Evolutionary conservation across 2,113 vertebrate species (phyloP).

Genomic region (Gallinago media): DNA sequence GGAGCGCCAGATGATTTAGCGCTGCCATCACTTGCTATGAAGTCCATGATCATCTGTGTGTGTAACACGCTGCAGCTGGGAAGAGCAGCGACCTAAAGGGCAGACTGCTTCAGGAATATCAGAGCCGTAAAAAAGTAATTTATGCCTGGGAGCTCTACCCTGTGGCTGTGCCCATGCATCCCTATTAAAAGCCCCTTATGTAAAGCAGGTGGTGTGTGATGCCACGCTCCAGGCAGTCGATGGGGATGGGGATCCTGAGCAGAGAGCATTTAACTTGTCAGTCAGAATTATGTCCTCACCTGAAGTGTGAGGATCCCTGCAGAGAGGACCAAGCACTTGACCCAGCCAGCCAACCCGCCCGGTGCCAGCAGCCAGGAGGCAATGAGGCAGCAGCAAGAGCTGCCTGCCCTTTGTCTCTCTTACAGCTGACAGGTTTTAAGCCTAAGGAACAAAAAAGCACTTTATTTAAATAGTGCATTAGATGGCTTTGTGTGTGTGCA

Average conservation of each 20-base stretch:
- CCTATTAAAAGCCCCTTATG: background rate
- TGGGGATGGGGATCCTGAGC: background rate
- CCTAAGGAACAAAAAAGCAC: background rate
- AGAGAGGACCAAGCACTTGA: background rate
- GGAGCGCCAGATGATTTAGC: background rate
- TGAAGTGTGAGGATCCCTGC: background rate
- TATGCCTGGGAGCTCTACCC: background rate
- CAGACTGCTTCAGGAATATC: background rate
- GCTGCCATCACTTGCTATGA: background rate
- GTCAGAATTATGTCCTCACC: background rate
- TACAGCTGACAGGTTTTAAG: slow-evolving; percentile 2
- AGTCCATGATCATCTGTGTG: background rate
- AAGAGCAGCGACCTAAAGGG: background rate
- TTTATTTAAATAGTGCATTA: background rate
- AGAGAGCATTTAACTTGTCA: background rate
- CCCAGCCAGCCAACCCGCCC: background rate
- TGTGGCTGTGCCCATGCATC: background rate
- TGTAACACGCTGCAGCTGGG: background rate
- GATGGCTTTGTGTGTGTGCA: background rate
- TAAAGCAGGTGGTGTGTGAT: background rate
- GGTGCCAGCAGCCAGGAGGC: background rate
- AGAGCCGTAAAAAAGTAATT: background rate
- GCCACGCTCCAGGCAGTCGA: background rate
- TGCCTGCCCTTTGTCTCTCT: background rate
- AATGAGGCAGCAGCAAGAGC: background rate